Evolutionary conservation across 2,113 vertebrate species (phyloP).

Genomic region (Astur gentilis): DNA sequence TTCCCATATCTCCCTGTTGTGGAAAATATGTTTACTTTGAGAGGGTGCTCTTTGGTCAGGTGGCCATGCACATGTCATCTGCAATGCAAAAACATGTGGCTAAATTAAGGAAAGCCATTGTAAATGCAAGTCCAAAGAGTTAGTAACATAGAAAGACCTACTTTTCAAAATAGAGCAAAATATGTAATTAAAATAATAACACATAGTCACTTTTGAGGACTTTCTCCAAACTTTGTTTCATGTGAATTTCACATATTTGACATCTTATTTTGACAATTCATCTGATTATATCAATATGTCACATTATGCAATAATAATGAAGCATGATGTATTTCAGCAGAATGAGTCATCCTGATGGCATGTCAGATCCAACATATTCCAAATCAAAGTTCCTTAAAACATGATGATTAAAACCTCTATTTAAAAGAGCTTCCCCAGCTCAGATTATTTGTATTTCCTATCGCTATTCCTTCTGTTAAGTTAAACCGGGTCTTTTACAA

Average conservation of each 20-base stretch:
- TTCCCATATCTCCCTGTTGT: not conserved
- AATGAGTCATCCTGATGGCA: slow-evolving; percentile 34
- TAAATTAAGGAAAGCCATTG: not conserved
- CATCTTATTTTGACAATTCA: slow-evolving; percentile 58
- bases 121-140: not conserved
- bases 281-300: slow-evolving; percentile 55
- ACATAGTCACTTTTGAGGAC: slow-evolving; percentile 15
- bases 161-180: not conserved
- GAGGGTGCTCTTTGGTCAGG: not conserved
- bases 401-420: not conserved
- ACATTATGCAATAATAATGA: slow-evolving; percentile 56
- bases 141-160: not conserved
- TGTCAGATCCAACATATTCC: slow-evolving; percentile 42
- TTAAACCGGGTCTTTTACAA: not conserved
- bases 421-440: not conserved
- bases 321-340: slow-evolving; percentile 40
- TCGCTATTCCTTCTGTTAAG: not conserved
- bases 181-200: slow-evolving; percentile 24
- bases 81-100: not conserved
- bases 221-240: slow-evolving; percentile 44
- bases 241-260: slow-evolving; percentile 53
- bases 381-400: slow-evolving; percentile 32
- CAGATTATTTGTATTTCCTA: not conserved
- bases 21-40: not conserved
- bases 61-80: not conserved